Conservation (phyloP, 2,888 invertebrate genomes). For the Parasteatoda lunata region DNA sequence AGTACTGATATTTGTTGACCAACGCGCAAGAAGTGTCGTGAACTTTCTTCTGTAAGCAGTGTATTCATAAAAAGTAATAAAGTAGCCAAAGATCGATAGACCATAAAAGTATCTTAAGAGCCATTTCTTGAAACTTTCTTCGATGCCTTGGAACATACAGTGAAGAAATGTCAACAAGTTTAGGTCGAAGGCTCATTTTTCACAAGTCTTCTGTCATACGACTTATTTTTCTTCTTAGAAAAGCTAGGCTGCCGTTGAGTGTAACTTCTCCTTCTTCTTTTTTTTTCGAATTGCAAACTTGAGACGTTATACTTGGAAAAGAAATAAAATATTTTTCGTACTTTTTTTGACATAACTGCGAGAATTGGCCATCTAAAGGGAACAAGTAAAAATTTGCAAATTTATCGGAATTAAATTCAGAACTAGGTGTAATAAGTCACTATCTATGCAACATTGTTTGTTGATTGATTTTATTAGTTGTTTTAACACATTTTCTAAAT, state of each 20-base stretch:
- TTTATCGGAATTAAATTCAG: too few relatives aligned
- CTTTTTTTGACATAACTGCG: slow-evolving; percentile 11
- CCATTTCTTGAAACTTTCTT: slow-evolving; percentile 63
- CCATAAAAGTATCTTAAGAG: slow-evolving; percentile 64
- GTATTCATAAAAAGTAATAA: slow-evolving; percentile 57
- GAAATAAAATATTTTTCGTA: slow-evolving; percentile 49
- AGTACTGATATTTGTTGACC: neutral
- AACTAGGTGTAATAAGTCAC: too few relatives aligned
- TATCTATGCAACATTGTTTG: too few relatives aligned
- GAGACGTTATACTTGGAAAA: slow-evolving; percentile 34
- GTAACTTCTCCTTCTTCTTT: slow-evolving; percentile 20
- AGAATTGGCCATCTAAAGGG: slow-evolving; percentile 26
- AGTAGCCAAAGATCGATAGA: slow-evolving; percentile 57
- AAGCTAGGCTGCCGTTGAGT: slow-evolving; percentile 45
- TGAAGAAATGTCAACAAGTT: slow-evolving; percentile 65
- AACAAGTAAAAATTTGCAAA: slow-evolving; percentile 2
- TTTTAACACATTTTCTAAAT: too few relatives aligned
- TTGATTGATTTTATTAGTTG: too few relatives aligned
- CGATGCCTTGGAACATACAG: slow-evolving; percentile 47
- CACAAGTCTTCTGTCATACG: slow-evolving; percentile 59
- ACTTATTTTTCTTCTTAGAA: slow-evolving; percentile 57
- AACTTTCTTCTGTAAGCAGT: neutral
- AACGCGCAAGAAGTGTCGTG: neutral
- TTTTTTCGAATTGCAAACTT: slow-evolving; percentile 35
- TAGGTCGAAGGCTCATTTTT: slow-evolving; percentile 55